Percentiles rank a stretch among this genome's conserved stretches.
These are phyloP conservation scores for Hoplostethus atlanticus DNA, from an alignment of 2,797 vertebrate species.

Conservation along the genomic window DNA sequence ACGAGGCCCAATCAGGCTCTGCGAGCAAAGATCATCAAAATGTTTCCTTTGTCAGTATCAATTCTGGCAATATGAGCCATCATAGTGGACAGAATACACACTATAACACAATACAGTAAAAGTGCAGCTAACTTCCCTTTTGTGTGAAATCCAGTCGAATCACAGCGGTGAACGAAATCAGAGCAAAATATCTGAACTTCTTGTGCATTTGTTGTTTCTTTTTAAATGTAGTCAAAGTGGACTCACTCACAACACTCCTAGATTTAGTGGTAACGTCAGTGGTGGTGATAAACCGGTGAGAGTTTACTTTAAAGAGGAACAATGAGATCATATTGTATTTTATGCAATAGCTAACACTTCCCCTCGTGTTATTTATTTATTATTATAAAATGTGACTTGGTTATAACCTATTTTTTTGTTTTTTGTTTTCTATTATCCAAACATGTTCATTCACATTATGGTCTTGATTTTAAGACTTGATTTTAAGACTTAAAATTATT, in stretches of 20 bases:
- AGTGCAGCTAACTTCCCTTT: neutral
- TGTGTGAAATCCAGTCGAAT: no score
- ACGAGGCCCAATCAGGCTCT: slow-evolving; percentile 94
- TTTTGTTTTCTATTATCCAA: neutral
- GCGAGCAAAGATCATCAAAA: slow-evolving; percentile 32
- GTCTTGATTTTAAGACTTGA: neutral
- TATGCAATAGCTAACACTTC: slow-evolving; percentile 53
- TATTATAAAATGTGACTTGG: slow-evolving; percentile 16
- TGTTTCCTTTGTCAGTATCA: no score
- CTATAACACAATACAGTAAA: neutral
- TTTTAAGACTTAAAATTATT: neutral
- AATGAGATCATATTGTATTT: slow-evolving; percentile 35
- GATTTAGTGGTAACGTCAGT: neutral
- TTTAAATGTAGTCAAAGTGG: neutral
- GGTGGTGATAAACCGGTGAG: neutral
- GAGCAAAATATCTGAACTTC: neutral
- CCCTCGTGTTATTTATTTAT: slow-evolving; percentile 12
- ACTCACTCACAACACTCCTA: neutral
- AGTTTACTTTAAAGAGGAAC: slow-evolving; percentile 51
- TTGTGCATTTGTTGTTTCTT: neutral
- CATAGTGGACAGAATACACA: neutral
- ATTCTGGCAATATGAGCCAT: no score
- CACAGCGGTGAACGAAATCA: neutral
- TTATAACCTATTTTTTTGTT: slow-evolving; percentile 14
- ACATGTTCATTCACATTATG: neutral